Base-by-base conservation (phyloP, 2,113 vertebrate species). In the Otolemur garnettii region DNA sequence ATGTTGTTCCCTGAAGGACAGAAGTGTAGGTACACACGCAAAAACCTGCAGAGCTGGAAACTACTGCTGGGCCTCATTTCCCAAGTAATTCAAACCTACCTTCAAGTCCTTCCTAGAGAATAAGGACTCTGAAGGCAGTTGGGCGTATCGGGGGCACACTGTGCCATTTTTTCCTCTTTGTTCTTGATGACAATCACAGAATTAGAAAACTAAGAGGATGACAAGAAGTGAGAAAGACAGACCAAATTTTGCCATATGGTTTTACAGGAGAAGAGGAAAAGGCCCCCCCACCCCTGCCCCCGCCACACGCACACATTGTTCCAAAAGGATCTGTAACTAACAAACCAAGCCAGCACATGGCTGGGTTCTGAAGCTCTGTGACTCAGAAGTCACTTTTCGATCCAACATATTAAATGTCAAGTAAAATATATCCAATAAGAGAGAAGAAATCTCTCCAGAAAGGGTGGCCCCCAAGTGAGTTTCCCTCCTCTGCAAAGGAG, bases 371-470 rank as follows among this genome's bases (percentile, higher is more conserved):
- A 57, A 87, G 91, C 60, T 86, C 75, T 77, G 80, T 92, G 94
- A 95, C 96, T 97, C 97, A 96, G 88, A 96, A 95, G 91, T 81
- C 93, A 64, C 95, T 96, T 93, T 96, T 53, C 71, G 53, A 90
- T 87, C 93, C 91, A 96, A 82, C 84, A 94, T 80, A 90, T 91
- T 94, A 98, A 97, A 97, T 97, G 97, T 93, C 97, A 97, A 97
- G 83, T 74, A 79, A 92, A 93, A 93, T 72, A 71, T 28, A 80
- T 96, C 79, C 0, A 11, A 95, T 93, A 72, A 87, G 80, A 95
- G 28, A 83, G 57, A 84, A 79, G n/a, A 90, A 62, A 87, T 78
- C 81, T 90, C 62, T 75, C 84, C 62, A 26, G 71, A 71, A 84
- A 96, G 89, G 38, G 74, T 62, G 89, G 55, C 33, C 83, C 45